Percentiles rank a stretch among this genome's conserved stretches.
Conservation (phyloP, 2,888 invertebrate genomes). For the Cheilosia impressa region DNA sequence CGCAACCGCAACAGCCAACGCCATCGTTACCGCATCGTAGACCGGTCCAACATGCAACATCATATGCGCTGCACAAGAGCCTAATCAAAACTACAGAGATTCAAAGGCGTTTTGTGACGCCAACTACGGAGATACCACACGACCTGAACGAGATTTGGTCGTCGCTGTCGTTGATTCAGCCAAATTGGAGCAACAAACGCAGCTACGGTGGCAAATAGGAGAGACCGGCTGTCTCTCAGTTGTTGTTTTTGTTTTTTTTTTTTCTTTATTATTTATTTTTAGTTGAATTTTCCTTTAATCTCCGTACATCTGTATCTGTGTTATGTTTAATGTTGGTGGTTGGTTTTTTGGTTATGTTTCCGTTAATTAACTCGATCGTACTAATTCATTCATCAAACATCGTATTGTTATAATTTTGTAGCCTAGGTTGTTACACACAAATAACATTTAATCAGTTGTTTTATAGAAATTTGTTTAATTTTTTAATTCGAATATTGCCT, state of each 20-base stretch:
- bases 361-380: conserved; percentile 32
- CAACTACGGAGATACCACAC: conserved; percentile 70
- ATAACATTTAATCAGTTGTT: conserved; percentile 30
- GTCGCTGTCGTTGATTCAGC: conserved; percentile 73
- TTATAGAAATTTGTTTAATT: neutral
- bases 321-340: conserved; percentile 58
- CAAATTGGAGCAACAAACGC: conserved; percentile 76
- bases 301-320: conserved; percentile 31
- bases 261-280: conserved; percentile 62
- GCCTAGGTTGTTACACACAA: neutral
- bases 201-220: conserved; percentile 24
- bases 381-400: conserved; percentile 43
- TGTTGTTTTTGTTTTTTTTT: conserved; percentile 37
- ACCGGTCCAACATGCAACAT: conserved; percentile 66
- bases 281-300: conserved; percentile 31
- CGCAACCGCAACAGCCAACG: conserved; percentile 61
- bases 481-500: neutral
- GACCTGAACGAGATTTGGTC: conserved; percentile 76
- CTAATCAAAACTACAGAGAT: conserved; percentile 67
- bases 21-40: conserved; percentile 56
- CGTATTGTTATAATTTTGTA: conserved; percentile 14
- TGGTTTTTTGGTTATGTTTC: conserved; percentile 38
- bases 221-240: neutral
- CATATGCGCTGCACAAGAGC: conserved; percentile 74
- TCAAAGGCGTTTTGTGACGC: conserved; percentile 63